A percentile compares a stretch with the other conserved stretches of the same genome.
phyloP scores from a whole-genome alignment of 2,797 vertebrate genomes.

The Neosilurus hyrtlii region DNA sequence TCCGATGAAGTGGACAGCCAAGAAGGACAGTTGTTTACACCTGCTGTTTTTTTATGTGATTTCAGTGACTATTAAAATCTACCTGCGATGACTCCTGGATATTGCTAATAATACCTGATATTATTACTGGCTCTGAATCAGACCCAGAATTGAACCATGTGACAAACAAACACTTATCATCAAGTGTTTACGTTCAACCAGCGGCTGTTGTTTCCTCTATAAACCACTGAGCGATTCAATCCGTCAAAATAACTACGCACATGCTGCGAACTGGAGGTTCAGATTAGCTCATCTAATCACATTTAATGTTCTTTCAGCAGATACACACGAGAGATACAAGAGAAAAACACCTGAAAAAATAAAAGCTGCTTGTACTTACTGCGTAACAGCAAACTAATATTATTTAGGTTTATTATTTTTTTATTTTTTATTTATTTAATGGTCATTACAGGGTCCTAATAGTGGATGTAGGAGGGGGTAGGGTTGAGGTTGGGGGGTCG shows the following conservation, averaged over 20 bases:
- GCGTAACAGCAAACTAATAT: background rate
- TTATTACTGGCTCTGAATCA: background rate
- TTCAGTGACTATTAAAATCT: background rate
- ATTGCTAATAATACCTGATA: background rate
- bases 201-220: background rate
- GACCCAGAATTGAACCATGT: background rate
- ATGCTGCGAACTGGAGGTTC: background rate
- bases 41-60: background rate
- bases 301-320: background rate
- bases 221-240: background rate
- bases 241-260: background rate
- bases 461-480: no score
- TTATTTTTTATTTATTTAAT: no score
- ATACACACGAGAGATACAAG: background rate
- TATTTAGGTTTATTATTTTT: no score
- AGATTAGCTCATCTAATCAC: background rate
- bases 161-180: background rate
- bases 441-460: no score
- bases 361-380: no score
- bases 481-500: no score
- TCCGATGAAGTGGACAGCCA: background rate
- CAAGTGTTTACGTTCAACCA: background rate
- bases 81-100: background rate
- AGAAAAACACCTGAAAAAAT: background rate
- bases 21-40: slow-evolving; percentile 1